Conservation (phyloP, 1,140 invertebrate species). For the Lanistes nyassanus region DNA sequence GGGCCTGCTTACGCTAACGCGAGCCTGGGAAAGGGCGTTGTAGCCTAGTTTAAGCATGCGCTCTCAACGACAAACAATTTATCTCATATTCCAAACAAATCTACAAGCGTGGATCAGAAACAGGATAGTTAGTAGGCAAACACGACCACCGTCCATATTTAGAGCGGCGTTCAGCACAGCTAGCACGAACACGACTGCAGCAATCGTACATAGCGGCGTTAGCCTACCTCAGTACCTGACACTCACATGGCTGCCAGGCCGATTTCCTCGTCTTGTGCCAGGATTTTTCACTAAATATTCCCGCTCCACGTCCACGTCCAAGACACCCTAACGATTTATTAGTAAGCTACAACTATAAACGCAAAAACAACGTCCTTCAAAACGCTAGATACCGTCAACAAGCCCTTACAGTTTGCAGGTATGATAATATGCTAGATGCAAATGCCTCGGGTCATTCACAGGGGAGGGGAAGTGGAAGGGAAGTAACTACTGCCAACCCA, state of each 20-base stretch:
- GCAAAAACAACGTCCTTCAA: constrained; percentile 26
- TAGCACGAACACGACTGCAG: too few species aligned
- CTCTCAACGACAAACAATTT: too few species aligned
- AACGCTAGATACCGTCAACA: constrained; percentile 33
- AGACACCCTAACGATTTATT: constrained; percentile 24
- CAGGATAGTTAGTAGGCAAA: too few species aligned
- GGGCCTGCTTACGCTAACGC: too few species aligned
- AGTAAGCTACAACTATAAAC: constrained; percentile 38
- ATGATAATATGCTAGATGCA: constrained; percentile 37
- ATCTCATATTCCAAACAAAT: too few species aligned
- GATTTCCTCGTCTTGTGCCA: constrained; percentile 24
- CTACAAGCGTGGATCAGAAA: too few species aligned
- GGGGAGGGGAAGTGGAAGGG: constrained; percentile 9
- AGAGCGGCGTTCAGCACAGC: too few species aligned
- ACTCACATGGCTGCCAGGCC: constrained; percentile 3
- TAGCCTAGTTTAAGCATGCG: too few species aligned
- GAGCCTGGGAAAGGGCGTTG: too few species aligned
- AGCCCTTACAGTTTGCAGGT: constrained; percentile 20
- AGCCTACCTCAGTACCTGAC: constrained; percentile 20
- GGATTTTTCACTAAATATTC: constrained; percentile 3
- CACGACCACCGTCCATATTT: too few species aligned
- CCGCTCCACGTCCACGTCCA: background rate
- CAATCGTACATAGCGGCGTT: background rate
- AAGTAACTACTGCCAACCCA: constrained; percentile 8
- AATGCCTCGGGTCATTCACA: constrained; percentile 33